Percentiles rank a stretch among this genome's conserved stretches.
phyloP scores from a whole-genome alignment of 2,113 vertebrate species.

The Silurus glanis region DNA sequence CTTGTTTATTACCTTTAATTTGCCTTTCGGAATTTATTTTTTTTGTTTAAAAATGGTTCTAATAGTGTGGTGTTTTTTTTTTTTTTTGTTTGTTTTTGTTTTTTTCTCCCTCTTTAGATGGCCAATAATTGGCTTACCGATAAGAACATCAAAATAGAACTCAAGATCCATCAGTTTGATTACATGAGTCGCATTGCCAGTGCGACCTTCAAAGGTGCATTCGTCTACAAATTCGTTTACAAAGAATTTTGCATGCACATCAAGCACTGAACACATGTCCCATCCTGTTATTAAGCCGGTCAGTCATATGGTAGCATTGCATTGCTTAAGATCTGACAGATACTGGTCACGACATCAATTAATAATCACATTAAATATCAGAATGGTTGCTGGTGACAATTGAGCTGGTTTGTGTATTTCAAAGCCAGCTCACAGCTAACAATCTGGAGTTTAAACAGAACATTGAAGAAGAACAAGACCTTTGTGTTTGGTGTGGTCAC shows the following conservation, averaged over 20 bases:
- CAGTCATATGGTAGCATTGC: not conserved
- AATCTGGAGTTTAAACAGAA: not conserved
- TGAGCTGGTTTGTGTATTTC: not conserved
- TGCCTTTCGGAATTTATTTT: too few relatives aligned
- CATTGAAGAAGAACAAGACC: too few relatives aligned
- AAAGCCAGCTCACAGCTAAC: not conserved
- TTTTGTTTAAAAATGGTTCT: too few relatives aligned
- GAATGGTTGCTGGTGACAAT: not conserved
- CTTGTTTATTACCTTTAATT: too few relatives aligned
- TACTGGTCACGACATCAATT: not conserved
- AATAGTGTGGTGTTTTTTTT: too few relatives aligned
- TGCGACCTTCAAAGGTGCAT: conserved; percentile 53
- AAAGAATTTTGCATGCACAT: not conserved
- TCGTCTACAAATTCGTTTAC: too few relatives aligned
- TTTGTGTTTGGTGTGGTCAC: not conserved
- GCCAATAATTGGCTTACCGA: conserved; percentile 52
- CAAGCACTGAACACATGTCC: not conserved
- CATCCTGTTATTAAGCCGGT: not conserved
- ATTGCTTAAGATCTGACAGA: not conserved
- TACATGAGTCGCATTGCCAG: conserved; percentile 44
- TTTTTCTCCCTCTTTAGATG: conserved; percentile 49
- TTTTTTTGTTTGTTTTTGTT: not conserved
- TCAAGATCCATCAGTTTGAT: conserved; percentile 40
- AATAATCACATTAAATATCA: not conserved
- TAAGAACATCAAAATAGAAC: not conserved